These are phyloP conservation scores for Enteromius trimaculatus DNA, from an alignment of 2,797 vertebrate species.

Conservation along the genomic window DNA sequence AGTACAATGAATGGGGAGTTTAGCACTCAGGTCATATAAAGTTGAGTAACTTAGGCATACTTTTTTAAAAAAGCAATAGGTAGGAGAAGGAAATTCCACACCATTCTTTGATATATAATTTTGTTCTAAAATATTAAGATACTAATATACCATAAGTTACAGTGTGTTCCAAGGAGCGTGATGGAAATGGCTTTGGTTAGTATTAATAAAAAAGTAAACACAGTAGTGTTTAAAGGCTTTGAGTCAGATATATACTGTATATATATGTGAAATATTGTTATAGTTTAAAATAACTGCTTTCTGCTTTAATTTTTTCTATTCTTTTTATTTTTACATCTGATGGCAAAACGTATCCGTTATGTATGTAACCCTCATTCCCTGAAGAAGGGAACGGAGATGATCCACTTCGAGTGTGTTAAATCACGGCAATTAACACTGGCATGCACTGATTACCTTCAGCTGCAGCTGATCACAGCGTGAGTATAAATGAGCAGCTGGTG, in stretches of 20 bases:
- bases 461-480: no score
- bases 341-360: neutral
- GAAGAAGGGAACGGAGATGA: no score
- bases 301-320: neutral
- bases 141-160: neutral
- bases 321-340: neutral
- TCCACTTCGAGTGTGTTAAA: no score
- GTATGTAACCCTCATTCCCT: no score
- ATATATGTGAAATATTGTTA: neutral
- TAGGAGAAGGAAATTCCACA: neutral
- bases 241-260: no score
- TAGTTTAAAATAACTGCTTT: neutral
- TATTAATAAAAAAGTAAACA: no score
- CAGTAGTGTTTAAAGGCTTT: neutral
- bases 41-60: conserved; percentile 3
- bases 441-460: no score
- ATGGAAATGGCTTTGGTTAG: neutral
- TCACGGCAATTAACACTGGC: no score
- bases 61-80: conserved; percentile 13
- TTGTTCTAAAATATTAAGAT: neutral
- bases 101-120: neutral
- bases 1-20: conserved; percentile 23
- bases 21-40: conserved; percentile 29
- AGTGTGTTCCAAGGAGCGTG: neutral
- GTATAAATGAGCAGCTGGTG: no score